These are phyloP conservation scores for Epistrophella euchroma DNA, from an alignment of 2,888 invertebrate species.

Conservation along the genomic window DNA sequence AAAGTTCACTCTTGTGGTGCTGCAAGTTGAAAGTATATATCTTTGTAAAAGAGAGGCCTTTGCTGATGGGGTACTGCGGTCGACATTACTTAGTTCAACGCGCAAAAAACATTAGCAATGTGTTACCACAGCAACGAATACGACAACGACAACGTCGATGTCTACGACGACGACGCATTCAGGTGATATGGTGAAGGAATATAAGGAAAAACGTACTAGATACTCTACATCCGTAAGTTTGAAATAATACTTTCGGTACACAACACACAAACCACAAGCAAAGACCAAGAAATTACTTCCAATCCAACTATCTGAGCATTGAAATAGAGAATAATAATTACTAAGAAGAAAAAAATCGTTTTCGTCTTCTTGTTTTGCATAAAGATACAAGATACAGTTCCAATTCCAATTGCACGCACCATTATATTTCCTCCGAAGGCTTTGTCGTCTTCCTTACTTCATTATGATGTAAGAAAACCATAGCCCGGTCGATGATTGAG, in stretches of 20 bases:
- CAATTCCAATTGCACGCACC: constrained; percentile 68
- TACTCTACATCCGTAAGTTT: constrained; percentile 61
- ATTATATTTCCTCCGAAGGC: constrained; percentile 44
- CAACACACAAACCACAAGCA: constrained; percentile 33
- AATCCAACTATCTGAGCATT: constrained; percentile 43
- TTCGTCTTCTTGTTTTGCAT: constrained; percentile 63
- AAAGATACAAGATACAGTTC: constrained; percentile 65
- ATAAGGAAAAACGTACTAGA: constrained; percentile 63
- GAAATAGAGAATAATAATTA: constrained; percentile 37
- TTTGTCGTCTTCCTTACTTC: background rate
- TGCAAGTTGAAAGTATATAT: constrained; percentile 33
- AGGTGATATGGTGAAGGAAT: constrained; percentile 41
- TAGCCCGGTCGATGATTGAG: constrained; percentile 46
- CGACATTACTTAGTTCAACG: constrained; percentile 24
- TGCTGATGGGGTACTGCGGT: constrained; percentile 19
- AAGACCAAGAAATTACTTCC: constrained; percentile 48
- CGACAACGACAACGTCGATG: background rate
- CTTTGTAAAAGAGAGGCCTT: constrained; percentile 32
- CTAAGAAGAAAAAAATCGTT: constrained; percentile 5
- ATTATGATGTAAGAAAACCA: constrained; percentile 57
- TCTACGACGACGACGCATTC: constrained; percentile 12
- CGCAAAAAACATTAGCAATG: constrained; percentile 57
- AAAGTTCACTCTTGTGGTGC: constrained; percentile 61
- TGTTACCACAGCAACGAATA: constrained; percentile 30
- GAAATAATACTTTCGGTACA: constrained; percentile 30